A percentile compares a stretch with the other conserved stretches of the same genome.
These are phyloP conservation scores for Taenaris catops DNA, from an alignment of 2,888 invertebrate genomes.

Conservation along the genomic window DNA sequence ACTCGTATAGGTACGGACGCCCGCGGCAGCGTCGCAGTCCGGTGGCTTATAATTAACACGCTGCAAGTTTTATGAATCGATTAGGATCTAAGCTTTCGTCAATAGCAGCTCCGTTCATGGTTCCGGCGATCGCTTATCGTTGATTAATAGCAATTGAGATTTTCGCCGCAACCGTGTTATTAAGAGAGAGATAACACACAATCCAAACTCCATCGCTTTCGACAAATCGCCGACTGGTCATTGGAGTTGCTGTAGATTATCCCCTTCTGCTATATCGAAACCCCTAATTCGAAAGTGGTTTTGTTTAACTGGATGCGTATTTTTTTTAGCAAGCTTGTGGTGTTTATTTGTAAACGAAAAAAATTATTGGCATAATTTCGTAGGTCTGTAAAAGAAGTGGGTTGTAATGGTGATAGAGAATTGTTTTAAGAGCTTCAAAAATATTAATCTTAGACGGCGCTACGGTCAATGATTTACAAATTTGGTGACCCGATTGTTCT, in stretches of 20 bases:
- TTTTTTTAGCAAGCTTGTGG: no score
- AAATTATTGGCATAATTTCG: no score
- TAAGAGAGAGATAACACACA: conserved; percentile 57
- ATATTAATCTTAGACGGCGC: no score
- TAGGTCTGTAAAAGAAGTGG: no score
- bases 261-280: conserved; percentile 1
- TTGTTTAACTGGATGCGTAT: conserved; percentile 1
- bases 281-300: conserved; percentile 6
- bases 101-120: conserved; percentile 69
- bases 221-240: conserved; percentile 64
- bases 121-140: conserved; percentile 64
- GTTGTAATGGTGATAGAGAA: no score
- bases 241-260: conserved; percentile 26
- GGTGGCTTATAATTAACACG: conserved; percentile 80
- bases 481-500: no score
- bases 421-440: no score
- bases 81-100: conserved; percentile 80
- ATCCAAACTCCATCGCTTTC: conserved; percentile 45
- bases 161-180: conserved; percentile 67
- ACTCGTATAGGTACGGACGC: conserved; percentile 35
- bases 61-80: conserved; percentile 77
- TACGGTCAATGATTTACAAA: no score
- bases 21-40: conserved; percentile 48
- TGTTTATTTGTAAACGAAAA: no score
- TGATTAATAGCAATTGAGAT: conserved; percentile 77